phyloP scores from a whole-genome alignment of 2,113 vertebrate species.

The Galemys pyrenaicus region DNA sequence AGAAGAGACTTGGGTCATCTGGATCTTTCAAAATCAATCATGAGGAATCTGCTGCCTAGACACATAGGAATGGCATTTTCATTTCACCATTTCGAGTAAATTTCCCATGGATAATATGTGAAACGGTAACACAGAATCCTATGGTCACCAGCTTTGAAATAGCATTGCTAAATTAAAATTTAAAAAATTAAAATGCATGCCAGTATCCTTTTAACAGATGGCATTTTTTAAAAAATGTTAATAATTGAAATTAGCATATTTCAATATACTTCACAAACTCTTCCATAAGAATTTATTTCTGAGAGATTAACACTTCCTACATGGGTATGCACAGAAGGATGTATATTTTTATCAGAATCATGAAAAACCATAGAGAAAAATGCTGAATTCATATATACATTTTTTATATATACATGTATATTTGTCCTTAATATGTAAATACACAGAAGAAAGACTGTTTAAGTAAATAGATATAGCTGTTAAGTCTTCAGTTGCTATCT shows the following conservation, averaged over 20 bases:
- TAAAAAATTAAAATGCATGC: not conserved
- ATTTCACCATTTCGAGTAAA: not conserved
- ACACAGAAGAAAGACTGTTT: not conserved
- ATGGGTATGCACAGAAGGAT: not conserved
- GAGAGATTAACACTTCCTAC: not conserved
- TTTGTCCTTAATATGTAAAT: not conserved
- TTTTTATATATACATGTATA: no score
- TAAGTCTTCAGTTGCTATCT: not conserved
- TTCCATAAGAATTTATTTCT: slow-evolving; percentile 15
- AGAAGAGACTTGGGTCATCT: not conserved
- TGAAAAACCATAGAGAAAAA: not conserved
- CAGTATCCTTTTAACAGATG: not conserved
- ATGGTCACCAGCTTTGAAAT: not conserved
- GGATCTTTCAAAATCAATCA: not conserved
- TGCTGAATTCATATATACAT: not conserved
- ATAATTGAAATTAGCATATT: not conserved
- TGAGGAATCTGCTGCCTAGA: not conserved
- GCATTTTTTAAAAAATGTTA: slow-evolving; percentile 3
- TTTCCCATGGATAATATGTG: not conserved
- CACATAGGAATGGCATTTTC: not conserved
- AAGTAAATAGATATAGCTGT: not conserved
- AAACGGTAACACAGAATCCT: not conserved
- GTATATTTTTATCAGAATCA: not conserved
- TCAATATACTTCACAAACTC: not conserved
- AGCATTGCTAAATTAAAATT: not conserved